phyloP scores from a whole-genome alignment of 2,888 invertebrate species.

The Chaetogeoica ovagalla region DNA sequence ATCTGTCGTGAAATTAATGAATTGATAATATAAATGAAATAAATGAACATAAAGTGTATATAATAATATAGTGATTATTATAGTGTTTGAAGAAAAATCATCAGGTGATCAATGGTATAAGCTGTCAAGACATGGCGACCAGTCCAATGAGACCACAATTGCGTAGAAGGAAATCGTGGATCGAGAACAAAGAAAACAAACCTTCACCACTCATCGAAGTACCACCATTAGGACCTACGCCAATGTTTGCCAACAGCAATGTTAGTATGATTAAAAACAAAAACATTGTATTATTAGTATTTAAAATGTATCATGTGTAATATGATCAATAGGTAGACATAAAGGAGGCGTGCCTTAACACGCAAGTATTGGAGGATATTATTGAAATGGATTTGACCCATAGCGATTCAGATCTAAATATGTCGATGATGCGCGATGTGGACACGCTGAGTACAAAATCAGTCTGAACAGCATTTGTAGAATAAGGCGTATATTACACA shows the following conservation, averaged over 20 bases:
- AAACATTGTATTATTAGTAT: neutral
- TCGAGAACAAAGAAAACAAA: constrained; percentile 43
- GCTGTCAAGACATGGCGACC: constrained; percentile 51
- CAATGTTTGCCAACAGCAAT: constrained; percentile 48
- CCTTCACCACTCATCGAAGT: constrained; percentile 41
- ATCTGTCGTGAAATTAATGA: neutral
- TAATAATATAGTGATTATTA: neutral
- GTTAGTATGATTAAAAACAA: constrained; percentile 11
- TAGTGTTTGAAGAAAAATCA: constrained; percentile 38
- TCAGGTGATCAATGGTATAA: constrained; percentile 38
- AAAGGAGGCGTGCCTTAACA: constrained; percentile 80
- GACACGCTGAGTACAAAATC: constrained; percentile 47
- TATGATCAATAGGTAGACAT: constrained; percentile 65
- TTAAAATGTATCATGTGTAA: neutral
- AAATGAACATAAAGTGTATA: too few relatives aligned
- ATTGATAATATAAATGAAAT: neutral
- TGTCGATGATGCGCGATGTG: constrained; percentile 21
- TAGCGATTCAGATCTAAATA: constrained; percentile 36
- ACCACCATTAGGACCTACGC: constrained; percentile 32
- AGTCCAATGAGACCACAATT: constrained; percentile 50
- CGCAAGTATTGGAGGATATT: constrained; percentile 64
- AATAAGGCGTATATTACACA: neutral
- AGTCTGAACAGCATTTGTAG: constrained; percentile 15
- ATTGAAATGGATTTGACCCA: constrained; percentile 27
- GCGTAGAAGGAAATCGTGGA: constrained; percentile 27